Evolutionary conservation across 1,140 invertebrate genomes (phyloP).

Genomic region (Drosophila takahashii): DNA sequence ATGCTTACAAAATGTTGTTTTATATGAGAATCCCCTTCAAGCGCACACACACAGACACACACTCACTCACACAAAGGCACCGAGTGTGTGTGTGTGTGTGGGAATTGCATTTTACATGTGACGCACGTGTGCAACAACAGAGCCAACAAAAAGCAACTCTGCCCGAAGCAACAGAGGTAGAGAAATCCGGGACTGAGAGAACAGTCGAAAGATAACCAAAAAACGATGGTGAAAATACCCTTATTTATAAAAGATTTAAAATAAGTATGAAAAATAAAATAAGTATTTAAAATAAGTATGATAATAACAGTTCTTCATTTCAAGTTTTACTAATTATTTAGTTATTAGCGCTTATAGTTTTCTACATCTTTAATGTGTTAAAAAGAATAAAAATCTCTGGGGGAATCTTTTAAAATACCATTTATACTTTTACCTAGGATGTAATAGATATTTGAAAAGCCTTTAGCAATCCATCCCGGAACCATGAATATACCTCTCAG

Average conservation of each 20-base stretch:
- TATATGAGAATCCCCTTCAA: slow-evolving; percentile 53
- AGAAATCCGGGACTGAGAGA: slow-evolving; percentile 8
- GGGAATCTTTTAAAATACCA: no score
- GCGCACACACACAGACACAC: slow-evolving; percentile 4
- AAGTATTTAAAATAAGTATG: no score
- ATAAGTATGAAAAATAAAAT: no score
- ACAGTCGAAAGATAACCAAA: neutral
- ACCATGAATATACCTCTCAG: neutral
- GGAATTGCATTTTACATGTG: slow-evolving; percentile 77
- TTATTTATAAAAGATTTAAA: no score
- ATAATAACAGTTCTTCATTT: no score
- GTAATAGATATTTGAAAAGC: neutral
- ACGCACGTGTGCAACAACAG: slow-evolving; percentile 70
- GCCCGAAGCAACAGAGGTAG: slow-evolving; percentile 54
- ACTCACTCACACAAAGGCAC: slow-evolving; percentile 3
- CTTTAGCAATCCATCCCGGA: neutral
- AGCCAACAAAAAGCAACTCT: slow-evolving; percentile 46
- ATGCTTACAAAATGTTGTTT: slow-evolving; percentile 83
- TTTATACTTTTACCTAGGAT: neutral
- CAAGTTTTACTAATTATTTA: no score
- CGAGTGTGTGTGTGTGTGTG: slow-evolving; percentile 24
- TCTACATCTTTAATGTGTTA: no score
- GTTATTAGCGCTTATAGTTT: no score
- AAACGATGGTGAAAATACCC: slow-evolving; percentile 11
- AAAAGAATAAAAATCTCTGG: no score